Base-by-base conservation (phyloP, 2,113 vertebrate genomes). In the Dunckerocampus dactyliophorus region DNA sequence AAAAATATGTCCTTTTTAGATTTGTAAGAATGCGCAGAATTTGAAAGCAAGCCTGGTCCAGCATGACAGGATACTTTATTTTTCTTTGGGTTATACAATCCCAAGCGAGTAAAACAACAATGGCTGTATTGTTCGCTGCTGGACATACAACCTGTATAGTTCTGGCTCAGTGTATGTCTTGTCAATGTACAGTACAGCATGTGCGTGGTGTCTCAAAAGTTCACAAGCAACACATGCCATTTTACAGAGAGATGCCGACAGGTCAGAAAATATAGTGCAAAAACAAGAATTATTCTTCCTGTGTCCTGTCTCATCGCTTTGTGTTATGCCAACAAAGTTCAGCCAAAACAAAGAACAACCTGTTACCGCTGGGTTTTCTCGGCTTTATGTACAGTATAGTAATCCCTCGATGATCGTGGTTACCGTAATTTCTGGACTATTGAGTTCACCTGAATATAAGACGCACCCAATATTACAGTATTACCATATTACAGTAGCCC, bases 41-140 rank as follows among this genome's bases (percentile, higher is more conserved):
- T 72, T 78, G 67, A 85, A 83, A 74, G 28, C 7, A 34, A 81
- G 79, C 69, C 67, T 63, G 67, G 83, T 80, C 60, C 52, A 28
- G 45, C 47, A 65, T 78, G 84, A 88, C 74, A 81, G 73, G 60
- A 80, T 76, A 77, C 75, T 87, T 86, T 72, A 79, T 83, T 84
- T 75, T 75, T 67, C 57, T 62, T 63, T 17, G 71, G 59, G 65
- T 75, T 78, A 52, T 66, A 77, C 71, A 76, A 67, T 75, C 65
- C 67, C 65, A 67, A 72, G 66, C 50, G 63, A 62, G 59, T 31
- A 57, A 43, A 72, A 74, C 42, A 83, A 56, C 73, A 79, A 73
- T 67, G 62, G 66, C 22, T 20, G 74, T 49, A 67, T 73, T 70
- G 82, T 82, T 70, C 61, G 43, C 57, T 65, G 42, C 63, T 71